Conservation (phyloP, 2,888 invertebrate genomes). For the Calameuta pallipes region DNA sequence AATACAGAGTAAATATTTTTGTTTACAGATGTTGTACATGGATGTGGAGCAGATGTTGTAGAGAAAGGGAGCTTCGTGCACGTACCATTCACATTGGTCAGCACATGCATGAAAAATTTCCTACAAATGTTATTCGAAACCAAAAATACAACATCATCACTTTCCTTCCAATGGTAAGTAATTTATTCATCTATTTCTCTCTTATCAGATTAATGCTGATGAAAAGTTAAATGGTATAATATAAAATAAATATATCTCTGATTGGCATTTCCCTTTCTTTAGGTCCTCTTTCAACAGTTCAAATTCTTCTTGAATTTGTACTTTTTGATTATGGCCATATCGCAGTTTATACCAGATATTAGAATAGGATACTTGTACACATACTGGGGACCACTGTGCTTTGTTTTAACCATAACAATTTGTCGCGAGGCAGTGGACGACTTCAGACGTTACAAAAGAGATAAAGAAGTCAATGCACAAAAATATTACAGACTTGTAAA, state of each 20-base stretch:
- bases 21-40: slow-evolving; percentile 80
- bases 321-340: slow-evolving; percentile 97
- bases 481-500: slow-evolving; percentile 87
- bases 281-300: slow-evolving; percentile 98
- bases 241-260: slow-evolving; percentile 2
- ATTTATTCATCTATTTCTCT: not conserved
- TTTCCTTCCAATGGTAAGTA: slow-evolving; percentile 79
- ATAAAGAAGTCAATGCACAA: slow-evolving; percentile 96
- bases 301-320: slow-evolving; percentile 98
- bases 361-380: slow-evolving; percentile 98
- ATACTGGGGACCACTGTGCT: slow-evolving; percentile 98
- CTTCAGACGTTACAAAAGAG: slow-evolving; percentile 85
- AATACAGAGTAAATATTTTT: slow-evolving; percentile 11
- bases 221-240: not conserved
- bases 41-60: slow-evolving; percentile 79
- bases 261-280: slow-evolving; percentile 36
- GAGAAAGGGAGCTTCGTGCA: slow-evolving; percentile 79
- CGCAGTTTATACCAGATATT: slow-evolving; percentile 97
- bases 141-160: slow-evolving; percentile 96
- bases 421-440: slow-evolving; percentile 98
- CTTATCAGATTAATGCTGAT: not conserved
- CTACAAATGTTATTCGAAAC: slow-evolving; percentile 96
- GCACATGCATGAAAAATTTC: slow-evolving; percentile 84
- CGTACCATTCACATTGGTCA: slow-evolving; percentile 84
- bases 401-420: slow-evolving; percentile 95